phyloP scores from a whole-genome alignment of 1,140 invertebrate genomes.

The Bombus haemorrhoidalis region DNA sequence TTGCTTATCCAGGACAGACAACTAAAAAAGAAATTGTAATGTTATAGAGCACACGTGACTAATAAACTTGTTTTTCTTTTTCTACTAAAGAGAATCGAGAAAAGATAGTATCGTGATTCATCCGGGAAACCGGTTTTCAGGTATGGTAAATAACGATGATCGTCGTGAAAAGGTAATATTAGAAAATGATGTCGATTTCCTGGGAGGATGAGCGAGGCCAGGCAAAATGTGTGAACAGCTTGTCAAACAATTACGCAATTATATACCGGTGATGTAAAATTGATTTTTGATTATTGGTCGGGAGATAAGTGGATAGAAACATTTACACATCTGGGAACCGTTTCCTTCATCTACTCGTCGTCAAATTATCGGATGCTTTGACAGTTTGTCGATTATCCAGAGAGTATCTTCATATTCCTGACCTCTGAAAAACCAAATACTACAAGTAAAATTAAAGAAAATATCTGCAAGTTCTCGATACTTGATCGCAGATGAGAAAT shows the following conservation, averaged over 20 bases:
- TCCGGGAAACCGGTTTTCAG: background rate
- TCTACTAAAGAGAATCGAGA: background rate
- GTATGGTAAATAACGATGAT: background rate
- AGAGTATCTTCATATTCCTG: background rate
- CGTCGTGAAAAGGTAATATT: background rate
- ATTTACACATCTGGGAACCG: background rate
- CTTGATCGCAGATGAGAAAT: too few species aligned
- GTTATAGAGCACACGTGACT: background rate
- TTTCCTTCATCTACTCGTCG: background rate
- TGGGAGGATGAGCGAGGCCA: background rate
- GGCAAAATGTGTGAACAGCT: slow-evolving; percentile 16
- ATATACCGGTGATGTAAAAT: background rate
- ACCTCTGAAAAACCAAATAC: background rate
- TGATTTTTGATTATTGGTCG: slow-evolving; percentile 1
- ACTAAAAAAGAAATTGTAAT: background rate
- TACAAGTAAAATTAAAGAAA: too few species aligned
- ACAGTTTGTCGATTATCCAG: background rate
- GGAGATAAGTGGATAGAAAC: background rate
- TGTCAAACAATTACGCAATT: slow-evolving; percentile 20
- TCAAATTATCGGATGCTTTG: background rate
- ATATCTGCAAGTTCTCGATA: too few species aligned
- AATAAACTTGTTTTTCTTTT: too few species aligned
- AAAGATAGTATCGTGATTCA: background rate
- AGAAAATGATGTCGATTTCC: background rate
- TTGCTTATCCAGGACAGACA: background rate